Evolutionary conservation across 2,888 invertebrate species (phyloP), one percentile per base, ranked within the genome.

Genomic region (Julus scandinavius): DNA sequence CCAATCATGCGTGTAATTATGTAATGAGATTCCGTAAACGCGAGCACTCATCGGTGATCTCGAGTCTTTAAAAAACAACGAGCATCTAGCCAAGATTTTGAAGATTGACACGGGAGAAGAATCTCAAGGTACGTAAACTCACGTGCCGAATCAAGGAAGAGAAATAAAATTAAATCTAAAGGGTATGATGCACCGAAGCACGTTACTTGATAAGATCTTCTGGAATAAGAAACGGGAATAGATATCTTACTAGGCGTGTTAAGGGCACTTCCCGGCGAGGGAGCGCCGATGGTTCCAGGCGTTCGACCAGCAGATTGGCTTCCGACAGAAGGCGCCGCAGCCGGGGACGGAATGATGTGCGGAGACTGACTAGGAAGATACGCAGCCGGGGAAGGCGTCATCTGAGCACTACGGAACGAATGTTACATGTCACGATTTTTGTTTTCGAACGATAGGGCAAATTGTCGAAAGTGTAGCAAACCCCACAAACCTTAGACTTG

Each of bases 221-320:
- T 29, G 29, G 29, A 29, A 29, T 29, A 29, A 29, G 29, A 29
- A 29, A 29, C 29, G 29, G 29, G 83, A 80, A 49, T 38, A 41
- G 29, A 20, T 29, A 15, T 38, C 45, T 49, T 88, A 88, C 89
- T 88, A 9, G 97, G 97, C 0, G 97, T 97, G 92, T 97, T 97
- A 29, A 97, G 93, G 0, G 96, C 96, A 50, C 96, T 95, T 9
- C 88, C 95, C 0, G 97, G 97, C n/a, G 97, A 97, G 13, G 96
- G 95, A 2, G 95, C 95, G 15, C 89, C 89, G 15, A 80, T 85
- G 15, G 88, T 87, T 17, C 89, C 88, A 1, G 88, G 89, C 0
- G 89, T 88, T n/a, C 88, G 17, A 4, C 87, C 86, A 3, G 85
- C 40, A 17, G 89, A 50, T 20, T 88, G 88, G 17, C 45, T 85